phyloP scores from a whole-genome alignment of 2,888 invertebrate species.

The Scaptomyza parva region DNA sequence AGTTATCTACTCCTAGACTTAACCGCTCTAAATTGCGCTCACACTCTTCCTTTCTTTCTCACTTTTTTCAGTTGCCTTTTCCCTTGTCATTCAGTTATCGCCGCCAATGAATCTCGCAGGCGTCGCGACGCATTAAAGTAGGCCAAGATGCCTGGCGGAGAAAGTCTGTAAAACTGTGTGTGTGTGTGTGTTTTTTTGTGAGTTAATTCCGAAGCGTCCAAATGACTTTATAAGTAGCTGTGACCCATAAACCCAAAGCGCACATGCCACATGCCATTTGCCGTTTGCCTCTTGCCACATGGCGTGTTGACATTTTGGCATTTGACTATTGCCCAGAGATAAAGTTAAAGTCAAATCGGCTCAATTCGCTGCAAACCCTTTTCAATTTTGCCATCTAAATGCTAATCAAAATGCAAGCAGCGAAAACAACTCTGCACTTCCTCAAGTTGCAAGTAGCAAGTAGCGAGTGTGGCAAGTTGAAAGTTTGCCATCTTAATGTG shows the following conservation, averaged over 20 bases:
- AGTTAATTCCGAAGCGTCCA: conserved; percentile 50
- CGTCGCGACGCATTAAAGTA: conserved; percentile 57
- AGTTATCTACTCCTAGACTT: not conserved
- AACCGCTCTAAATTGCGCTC: not conserved
- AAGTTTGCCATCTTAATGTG: conserved; percentile 28
- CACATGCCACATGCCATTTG: conserved; percentile 22
- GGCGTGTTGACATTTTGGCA: conserved; percentile 5
- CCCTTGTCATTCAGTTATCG: conserved; percentile 50
- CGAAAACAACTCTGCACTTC: conserved; percentile 67
- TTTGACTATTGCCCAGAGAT: conserved; percentile 14
- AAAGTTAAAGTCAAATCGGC: conserved; percentile 43
- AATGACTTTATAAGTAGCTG: conserved; percentile 78
- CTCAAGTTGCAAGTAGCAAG: conserved; percentile 38
- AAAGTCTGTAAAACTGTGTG: conserved; percentile 27
- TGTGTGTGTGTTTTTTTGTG: conserved; percentile 38
- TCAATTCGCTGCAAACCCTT: conserved; percentile 44
- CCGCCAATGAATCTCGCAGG: conserved; percentile 64
- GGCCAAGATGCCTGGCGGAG: conserved; percentile 44
- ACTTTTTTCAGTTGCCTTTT: not conserved
- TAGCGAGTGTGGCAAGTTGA: conserved; percentile 38
- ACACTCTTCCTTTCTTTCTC: not conserved
- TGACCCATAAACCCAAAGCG: conserved; percentile 50
- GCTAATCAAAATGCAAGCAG: conserved; percentile 72
- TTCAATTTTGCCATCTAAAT: conserved; percentile 62
- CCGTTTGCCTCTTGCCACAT: conserved; percentile 9